Percentiles rank a stretch among this genome's conserved stretches.
These are phyloP conservation scores for Phainopepla nitens DNA, from an alignment of 2,113 vertebrate genomes.

Conservation along the genomic window DNA sequence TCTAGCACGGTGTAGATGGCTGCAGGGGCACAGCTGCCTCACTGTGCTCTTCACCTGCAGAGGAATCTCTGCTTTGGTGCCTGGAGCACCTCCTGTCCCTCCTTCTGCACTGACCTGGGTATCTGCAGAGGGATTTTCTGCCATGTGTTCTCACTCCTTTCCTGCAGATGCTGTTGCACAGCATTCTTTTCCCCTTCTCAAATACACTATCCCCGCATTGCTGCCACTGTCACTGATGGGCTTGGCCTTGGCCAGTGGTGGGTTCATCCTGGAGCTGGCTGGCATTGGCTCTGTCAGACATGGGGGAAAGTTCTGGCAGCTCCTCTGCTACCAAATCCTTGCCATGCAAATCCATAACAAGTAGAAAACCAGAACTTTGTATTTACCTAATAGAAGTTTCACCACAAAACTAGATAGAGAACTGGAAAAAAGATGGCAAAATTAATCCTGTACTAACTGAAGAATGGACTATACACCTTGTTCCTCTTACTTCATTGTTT, in stretches of 20 bases:
- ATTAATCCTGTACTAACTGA: not conserved
- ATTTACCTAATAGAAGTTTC: not conserved
- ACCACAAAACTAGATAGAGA: not conserved
- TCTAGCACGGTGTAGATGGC: fast-evolving
- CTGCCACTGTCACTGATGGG: not conserved
- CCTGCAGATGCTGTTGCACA: not conserved
- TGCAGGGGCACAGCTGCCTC: not conserved
- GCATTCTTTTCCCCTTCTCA: not conserved
- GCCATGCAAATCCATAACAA: not conserved
- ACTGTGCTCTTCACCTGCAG: not conserved
- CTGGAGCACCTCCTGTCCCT: not conserved
- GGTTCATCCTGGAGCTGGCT: not conserved
- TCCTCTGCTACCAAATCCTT: not conserved
- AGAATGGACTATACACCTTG: not conserved
- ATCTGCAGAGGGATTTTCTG: not conserved
- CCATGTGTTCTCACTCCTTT: not conserved
- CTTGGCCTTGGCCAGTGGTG: not conserved
- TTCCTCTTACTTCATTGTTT: not conserved
- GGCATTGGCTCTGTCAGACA: not conserved
- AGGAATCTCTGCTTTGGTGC: fast-evolving
- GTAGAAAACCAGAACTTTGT: not conserved
- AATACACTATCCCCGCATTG: not conserved
- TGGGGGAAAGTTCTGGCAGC: not conserved
- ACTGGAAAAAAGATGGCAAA: not conserved
- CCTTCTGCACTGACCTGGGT: not conserved